These are phyloP conservation scores for Parapristionchus giblindavisi DNA, from an alignment of 2,888 invertebrate species.

Conservation along the genomic window DNA sequence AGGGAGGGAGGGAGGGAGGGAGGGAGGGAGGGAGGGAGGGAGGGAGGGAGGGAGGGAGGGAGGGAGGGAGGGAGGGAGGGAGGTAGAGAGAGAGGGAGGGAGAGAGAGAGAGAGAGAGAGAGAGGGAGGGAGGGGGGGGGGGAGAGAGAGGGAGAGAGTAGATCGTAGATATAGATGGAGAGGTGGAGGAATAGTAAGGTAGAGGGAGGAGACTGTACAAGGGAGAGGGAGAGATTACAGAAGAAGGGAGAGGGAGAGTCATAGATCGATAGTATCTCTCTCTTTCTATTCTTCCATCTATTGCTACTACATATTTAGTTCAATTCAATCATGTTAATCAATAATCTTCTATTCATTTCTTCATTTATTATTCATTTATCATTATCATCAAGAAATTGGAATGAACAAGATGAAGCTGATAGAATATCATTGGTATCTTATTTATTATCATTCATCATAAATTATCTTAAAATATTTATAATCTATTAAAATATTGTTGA, in stretches of 20 bases:
- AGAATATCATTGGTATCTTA: constrained; percentile 4
- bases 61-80: background rate
- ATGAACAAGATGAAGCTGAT: constrained; percentile 34
- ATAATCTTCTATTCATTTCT: no score
- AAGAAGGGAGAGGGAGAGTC: constrained; percentile 11
- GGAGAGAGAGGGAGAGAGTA: background rate
- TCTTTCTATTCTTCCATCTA: background rate
- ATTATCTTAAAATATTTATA: background rate
- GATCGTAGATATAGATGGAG: background rate
- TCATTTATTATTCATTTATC: background rate
- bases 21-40: background rate
- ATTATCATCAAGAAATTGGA: background rate
- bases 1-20: background rate
- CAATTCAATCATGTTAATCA: background rate
- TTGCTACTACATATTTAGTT: background rate
- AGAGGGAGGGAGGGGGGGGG: background rate
- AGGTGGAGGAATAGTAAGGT: background rate
- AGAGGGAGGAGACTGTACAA: background rate
- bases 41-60: background rate
- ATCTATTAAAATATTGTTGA: background rate
- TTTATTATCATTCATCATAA: background rate
- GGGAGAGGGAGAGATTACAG: background rate
- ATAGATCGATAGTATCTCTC: background rate
- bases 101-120: background rate
- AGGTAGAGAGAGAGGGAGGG: background rate